Evolutionary conservation across 1,140 invertebrate species (phyloP).

Genomic region (Drosophila albomicans): DNA sequence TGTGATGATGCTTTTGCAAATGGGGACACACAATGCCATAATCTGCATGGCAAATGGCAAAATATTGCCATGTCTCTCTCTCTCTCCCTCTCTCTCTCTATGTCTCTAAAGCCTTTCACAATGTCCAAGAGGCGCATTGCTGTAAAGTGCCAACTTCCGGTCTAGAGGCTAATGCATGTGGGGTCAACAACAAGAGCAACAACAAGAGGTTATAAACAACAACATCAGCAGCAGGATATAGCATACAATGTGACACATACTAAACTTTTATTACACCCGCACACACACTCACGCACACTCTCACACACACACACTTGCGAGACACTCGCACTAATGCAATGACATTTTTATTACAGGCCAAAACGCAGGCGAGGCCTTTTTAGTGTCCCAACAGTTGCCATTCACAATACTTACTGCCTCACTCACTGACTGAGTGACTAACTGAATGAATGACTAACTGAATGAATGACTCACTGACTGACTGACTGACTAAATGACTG

Average conservation of each 20-base stretch:
- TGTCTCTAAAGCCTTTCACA: slow-evolving; percentile 28
- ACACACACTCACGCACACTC: slow-evolving; percentile 37
- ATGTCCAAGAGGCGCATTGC: slow-evolving; percentile 42
- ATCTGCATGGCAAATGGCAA: slow-evolving; percentile 72
- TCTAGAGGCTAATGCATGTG: slow-evolving; percentile 55
- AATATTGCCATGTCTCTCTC: slow-evolving; percentile 41
- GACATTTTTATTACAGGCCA: slow-evolving; percentile 78
- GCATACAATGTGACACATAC: slow-evolving; percentile 78
- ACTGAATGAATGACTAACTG: slow-evolving; percentile 21
- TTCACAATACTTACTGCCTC: slow-evolving; percentile 8
- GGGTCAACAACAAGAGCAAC: slow-evolving; percentile 29
- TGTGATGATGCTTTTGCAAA: neutral
- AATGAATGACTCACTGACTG: slow-evolving; percentile 18
- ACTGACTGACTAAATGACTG: slow-evolving; percentile 2
- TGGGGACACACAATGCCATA: slow-evolving; percentile 21
- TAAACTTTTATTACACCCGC: slow-evolving; percentile 76
- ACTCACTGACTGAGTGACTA: neutral
- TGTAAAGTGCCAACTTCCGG: slow-evolving; percentile 77
- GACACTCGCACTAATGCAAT: slow-evolving; percentile 70
- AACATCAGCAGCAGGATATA: slow-evolving; percentile 40
- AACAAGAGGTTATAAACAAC: slow-evolving; percentile 8
- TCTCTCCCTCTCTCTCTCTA: no score
- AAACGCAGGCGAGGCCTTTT: slow-evolving; percentile 65
- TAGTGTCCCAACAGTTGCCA: slow-evolving; percentile 43
- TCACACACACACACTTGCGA: slow-evolving; percentile 37